Percentiles rank a stretch among this genome's conserved stretches.
These are phyloP conservation scores for Phalangium opilio DNA, from an alignment of 2,888 invertebrate genomes.

Conservation along the genomic window DNA sequence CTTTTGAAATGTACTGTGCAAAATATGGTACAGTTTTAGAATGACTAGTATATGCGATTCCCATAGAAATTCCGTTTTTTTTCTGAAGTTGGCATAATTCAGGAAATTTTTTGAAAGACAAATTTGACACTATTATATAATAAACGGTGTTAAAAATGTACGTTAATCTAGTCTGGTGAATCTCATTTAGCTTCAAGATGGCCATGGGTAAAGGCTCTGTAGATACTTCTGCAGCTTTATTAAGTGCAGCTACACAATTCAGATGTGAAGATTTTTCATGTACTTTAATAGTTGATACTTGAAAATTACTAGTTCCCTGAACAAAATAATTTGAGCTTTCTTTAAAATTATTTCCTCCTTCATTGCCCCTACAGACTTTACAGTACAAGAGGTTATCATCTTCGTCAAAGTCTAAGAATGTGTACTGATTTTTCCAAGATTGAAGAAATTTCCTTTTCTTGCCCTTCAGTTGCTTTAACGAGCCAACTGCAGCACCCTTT, in stretches of 20 bases:
- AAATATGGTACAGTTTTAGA: slow-evolving; percentile 7
- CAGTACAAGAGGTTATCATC: slow-evolving; percentile 8
- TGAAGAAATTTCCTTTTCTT: slow-evolving; percentile 2
- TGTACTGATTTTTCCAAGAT: slow-evolving; percentile 4
- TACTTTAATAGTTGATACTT: background rate
- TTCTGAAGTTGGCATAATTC: slow-evolving; percentile 6
- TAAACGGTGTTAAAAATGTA: slow-evolving; percentile 9
- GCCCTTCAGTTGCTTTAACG: too few species aligned
- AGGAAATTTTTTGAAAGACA: slow-evolving; percentile 7
- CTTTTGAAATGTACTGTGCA: too few species aligned
- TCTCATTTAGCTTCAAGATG: background rate
- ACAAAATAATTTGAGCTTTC: slow-evolving; percentile 5
- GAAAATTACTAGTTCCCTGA: slow-evolving; percentile 6
- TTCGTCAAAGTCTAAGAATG: slow-evolving; percentile 11
- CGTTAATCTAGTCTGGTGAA: background rate
- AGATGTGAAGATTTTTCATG: slow-evolving; percentile 7
- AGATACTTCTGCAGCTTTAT: background rate
- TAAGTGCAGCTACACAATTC: slow-evolving; percentile 1
- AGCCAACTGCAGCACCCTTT: too few species aligned
- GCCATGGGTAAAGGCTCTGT: background rate
- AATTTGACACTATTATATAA: slow-evolving; percentile 4
- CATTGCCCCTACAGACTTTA: slow-evolving; percentile 6
- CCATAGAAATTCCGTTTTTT: slow-evolving; percentile 4
- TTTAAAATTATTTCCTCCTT: background rate
- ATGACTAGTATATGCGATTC: slow-evolving; percentile 7